Conservation (phyloP, 2,113 vertebrate species). For the human region GRCh38 chr7:68586501-68587000, state of each 20-base stretch:
- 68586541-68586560: background rate
- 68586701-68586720: background rate
- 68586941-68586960: conserved; percentile 66
- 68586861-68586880: conserved; percentile 49
- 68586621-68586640: background rate
- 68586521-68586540: background rate
- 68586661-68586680: background rate
- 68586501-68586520: background rate
- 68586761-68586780: background rate
- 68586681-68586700: background rate
- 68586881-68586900: conserved; percentile 65
- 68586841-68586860: conserved; percentile 46
- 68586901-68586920: conserved; percentile 49
- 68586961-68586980: conserved; percentile 61
- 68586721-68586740: background rate
- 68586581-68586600: background rate
- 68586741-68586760: background rate
- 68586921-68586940: conserved; percentile 58
- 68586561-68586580: background rate
- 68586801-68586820: conserved; percentile 58
- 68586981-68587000: conserved; percentile 57
- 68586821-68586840: conserved; percentile 63
- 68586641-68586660: background rate
- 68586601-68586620: rapidly evolving
- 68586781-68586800: background rate